These are phyloP conservation scores for Echeneis naucrates DNA, from an alignment of 2,797 vertebrate genomes.

Conservation along the genomic window DNA sequence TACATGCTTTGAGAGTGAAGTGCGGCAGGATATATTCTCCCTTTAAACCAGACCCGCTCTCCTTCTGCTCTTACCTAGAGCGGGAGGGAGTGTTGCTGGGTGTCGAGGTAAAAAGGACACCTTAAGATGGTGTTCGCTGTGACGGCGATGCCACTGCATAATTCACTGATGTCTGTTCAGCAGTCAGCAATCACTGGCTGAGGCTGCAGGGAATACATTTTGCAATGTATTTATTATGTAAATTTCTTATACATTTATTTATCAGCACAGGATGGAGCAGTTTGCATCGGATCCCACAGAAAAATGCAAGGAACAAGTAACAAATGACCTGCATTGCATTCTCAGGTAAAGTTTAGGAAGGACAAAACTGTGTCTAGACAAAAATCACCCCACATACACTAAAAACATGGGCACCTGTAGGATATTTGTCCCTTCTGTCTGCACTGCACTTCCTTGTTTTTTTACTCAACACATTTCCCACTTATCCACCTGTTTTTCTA, in stretches of 20 bases:
- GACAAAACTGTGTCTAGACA: too few species aligned
- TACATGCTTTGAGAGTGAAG: slow-evolving; percentile 48
- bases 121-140: slow-evolving; percentile 47
- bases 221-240: slow-evolving; percentile 72
- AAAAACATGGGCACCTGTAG: neutral
- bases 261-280: slow-evolving; percentile 64
- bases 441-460: slow-evolving; percentile 17
- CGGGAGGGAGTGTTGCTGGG: slow-evolving; percentile 30
- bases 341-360: slow-evolving; percentile 19
- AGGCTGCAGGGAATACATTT: slow-evolving; percentile 66
- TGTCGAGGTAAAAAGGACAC: slow-evolving; percentile 68
- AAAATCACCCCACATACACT: neutral
- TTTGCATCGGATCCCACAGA: slow-evolving; percentile 46
- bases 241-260: slow-evolving; percentile 72
- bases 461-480: slow-evolving; percentile 29
- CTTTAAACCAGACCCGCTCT: slow-evolving; percentile 42
- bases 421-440: neutral
- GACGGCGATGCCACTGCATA: slow-evolving; percentile 67
- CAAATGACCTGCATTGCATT: slow-evolving; percentile 10
- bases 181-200: slow-evolving; percentile 61
- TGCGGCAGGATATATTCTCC: slow-evolving; percentile 45
- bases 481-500: slow-evolving; percentile 25
- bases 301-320: slow-evolving; percentile 18
- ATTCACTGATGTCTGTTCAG: slow-evolving; percentile 68
- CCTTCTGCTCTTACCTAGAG: slow-evolving; percentile 25